These are phyloP conservation scores for Chironomus striatipennis DNA, from an alignment of 1,140 invertebrate genomes.

Conservation along the genomic window DNA sequence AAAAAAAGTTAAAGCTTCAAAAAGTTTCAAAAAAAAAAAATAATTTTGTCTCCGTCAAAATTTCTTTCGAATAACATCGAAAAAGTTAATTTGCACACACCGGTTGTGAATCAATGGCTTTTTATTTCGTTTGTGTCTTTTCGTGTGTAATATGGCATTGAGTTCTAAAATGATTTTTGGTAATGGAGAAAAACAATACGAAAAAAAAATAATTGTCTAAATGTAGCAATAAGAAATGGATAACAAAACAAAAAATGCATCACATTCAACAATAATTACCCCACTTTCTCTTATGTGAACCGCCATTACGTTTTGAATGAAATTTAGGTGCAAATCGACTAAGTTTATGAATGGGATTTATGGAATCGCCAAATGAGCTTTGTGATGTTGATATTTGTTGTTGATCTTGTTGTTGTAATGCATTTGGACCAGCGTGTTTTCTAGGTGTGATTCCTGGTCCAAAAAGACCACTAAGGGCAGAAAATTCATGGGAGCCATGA, in stretches of 20 bases:
- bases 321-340: conserved; percentile 41
- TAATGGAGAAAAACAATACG: background rate
- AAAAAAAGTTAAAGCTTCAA: no score
- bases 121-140: no score
- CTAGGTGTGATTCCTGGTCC: conserved; percentile 42
- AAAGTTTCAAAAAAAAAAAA: no score
- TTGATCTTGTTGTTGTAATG: conserved; percentile 34
- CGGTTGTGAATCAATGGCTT: no score
- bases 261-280: conserved; percentile 31
- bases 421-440: conserved; percentile 31
- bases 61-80: no score
- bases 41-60: no score
- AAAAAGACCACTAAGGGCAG: conserved; percentile 36
- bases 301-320: conserved; percentile 46
- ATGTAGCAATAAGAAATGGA: no score
- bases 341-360: conserved; percentile 32
- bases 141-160: background rate
- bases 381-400: conserved; percentile 39
- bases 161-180: conserved; percentile 29
- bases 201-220: background rate
- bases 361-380: conserved; percentile 37
- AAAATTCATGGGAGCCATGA: conserved; percentile 41
- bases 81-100: no score
- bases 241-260: background rate
- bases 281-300: conserved; percentile 61